phyloP scores from a whole-genome alignment of 1,140 invertebrate species.

The Lordiphosa clarofinis region DNA sequence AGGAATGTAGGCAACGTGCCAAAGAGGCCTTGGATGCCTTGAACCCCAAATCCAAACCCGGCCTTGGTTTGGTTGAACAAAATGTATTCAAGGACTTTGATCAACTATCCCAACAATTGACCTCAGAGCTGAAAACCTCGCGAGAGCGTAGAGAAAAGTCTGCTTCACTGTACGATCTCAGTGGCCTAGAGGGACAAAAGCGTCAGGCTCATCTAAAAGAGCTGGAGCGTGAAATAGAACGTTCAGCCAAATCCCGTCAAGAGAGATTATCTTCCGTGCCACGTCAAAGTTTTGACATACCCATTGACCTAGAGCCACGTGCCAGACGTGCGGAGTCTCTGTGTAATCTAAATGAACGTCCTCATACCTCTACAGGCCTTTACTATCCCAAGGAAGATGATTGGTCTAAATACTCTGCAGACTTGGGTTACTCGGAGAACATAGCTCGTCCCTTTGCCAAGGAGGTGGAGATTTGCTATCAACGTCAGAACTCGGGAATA shows the following conservation, averaged over 20 bases:
- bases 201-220: constrained; percentile 71
- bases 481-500: constrained; percentile 48
- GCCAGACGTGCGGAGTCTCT: constrained; percentile 61
- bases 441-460: constrained; percentile 68
- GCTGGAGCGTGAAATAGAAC: constrained; percentile 66
- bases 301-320: constrained; percentile 45
- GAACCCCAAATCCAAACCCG: constrained; percentile 4
- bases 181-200: constrained; percentile 22
- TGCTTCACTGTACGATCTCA: constrained; percentile 69
- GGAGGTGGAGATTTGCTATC: constrained; percentile 78
- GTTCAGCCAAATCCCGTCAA: constrained; percentile 50
- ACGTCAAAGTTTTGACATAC: constrained; percentile 45
- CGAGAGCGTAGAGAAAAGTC: constrained; percentile 56
- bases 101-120: constrained; percentile 63
- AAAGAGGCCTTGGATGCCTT: constrained; percentile 63
- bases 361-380: constrained; percentile 50
- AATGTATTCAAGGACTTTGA: constrained; percentile 79
- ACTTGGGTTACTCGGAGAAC: constrained; percentile 74
- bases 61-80: constrained; percentile 59
- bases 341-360: constrained; percentile 61
- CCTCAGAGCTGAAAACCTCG: constrained; percentile 58
- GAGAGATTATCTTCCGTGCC: constrained; percentile 58
- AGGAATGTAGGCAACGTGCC: constrained; percentile 79
- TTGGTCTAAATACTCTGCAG: constrained; percentile 66
- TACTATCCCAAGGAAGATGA: constrained; percentile 46